phyloP scores from a whole-genome alignment of 1,140 invertebrate genomes.

The Epicauta chinensis region DNA sequence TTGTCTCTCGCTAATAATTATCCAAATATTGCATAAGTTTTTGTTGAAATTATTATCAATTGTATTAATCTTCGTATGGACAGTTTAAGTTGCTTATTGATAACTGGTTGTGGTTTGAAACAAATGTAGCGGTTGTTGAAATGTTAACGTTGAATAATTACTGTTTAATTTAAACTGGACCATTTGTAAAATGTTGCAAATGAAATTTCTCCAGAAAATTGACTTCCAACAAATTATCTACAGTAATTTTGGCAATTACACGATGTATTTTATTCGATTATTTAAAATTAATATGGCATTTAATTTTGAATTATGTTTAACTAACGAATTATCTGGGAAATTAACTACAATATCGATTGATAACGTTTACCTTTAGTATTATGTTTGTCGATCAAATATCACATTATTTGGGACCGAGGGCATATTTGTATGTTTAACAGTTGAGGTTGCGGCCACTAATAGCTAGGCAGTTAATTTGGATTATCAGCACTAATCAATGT shows the following conservation, averaged over 20 bases:
- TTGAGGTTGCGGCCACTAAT: slow-evolving; percentile 22
- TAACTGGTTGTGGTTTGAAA: no score
- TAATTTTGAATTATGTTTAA: slow-evolving; percentile 23
- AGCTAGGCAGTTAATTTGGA: slow-evolving; percentile 17
- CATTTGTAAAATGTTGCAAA: neutral
- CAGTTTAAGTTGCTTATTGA: no score
- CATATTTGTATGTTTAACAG: slow-evolving; percentile 26
- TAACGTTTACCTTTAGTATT: slow-evolving; percentile 34
- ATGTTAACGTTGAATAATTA: slow-evolving; percentile 2
- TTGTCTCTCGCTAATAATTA: no score
- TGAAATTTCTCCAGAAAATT: neutral
- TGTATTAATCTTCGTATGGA: slow-evolving; percentile 1
- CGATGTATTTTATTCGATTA: no score
- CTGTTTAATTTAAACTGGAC: slow-evolving; percentile 2
- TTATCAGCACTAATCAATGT: slow-evolving; percentile 25
- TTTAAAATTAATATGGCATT: no score
- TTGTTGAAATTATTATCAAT: neutral
- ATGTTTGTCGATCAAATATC: slow-evolving; percentile 33
- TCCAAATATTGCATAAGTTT: no score
- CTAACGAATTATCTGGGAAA: slow-evolving; percentile 34
- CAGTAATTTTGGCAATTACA: no score
- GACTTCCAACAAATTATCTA: neutral
- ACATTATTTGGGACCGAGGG: slow-evolving; percentile 17
- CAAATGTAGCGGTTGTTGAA: neutral
- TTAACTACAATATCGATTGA: slow-evolving; percentile 34